Evolutionary conservation across 2,888 invertebrate species (phyloP).

Genomic region (Halictus ligatus): DNA sequence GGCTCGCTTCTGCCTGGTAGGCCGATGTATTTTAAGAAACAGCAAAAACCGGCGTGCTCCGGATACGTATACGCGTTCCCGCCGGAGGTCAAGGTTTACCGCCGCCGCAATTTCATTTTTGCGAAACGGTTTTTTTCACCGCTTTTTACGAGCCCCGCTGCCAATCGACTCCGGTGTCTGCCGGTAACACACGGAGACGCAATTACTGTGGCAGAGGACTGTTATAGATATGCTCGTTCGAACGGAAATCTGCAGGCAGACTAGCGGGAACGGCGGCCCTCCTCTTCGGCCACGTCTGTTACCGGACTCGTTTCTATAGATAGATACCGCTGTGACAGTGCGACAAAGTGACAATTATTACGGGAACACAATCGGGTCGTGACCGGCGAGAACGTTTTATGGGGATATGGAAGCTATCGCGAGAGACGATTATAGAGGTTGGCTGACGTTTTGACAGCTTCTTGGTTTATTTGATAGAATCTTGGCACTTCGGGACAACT

Average conservation of each 20-base stretch:
- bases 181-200: neutral
- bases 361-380: constrained; percentile 1
- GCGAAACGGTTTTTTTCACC: constrained; percentile 7
- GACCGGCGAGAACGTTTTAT: neutral
- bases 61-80: neutral
- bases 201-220: constrained; percentile 26
- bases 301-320: constrained; percentile 72
- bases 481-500: neutral
- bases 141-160: constrained; percentile 40
- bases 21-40: constrained; percentile 49
- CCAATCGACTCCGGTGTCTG: constrained; percentile 24
- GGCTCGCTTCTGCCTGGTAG: constrained; percentile 15
- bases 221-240: neutral
- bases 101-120: constrained; percentile 33
- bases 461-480: neutral
- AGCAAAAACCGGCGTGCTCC: constrained; percentile 21
- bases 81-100: constrained; percentile 56
- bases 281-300: constrained; percentile 39
- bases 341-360: constrained; percentile 56
- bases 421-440: neutral
- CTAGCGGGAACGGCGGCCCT: constrained; percentile 32
- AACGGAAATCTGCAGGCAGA: constrained; percentile 50
- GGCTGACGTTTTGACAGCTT: neutral
- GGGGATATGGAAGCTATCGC: neutral
- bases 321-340: constrained; percentile 51